Conservation (phyloP, 2,888 invertebrate genomes). For the Caenorhabditis panamensis region DNA sequence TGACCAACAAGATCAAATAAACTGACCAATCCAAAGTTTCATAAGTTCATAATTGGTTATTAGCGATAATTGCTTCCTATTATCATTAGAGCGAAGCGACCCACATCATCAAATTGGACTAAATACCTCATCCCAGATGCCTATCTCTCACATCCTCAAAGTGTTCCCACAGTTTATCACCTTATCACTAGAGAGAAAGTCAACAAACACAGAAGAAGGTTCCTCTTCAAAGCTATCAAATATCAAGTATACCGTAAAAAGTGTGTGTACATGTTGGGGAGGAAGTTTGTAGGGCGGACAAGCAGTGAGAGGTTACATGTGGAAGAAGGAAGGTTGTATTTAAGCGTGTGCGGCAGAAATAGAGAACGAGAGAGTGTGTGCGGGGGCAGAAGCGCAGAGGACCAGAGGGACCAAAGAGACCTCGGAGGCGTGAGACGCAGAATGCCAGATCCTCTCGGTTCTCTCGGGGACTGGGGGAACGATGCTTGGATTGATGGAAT, state of each 20-base stretch:
- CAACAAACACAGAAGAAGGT: no score
- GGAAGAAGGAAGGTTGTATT: constrained; percentile 1
- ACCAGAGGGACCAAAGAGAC: background rate
- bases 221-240: no score
- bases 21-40: no score
- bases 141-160: background rate
- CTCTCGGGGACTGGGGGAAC: background rate
- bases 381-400: constrained; percentile 12
- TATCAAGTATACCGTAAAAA: no score
- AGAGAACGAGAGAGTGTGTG: background rate
- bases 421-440: constrained; percentile 1
- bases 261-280: no score
- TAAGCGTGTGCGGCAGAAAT: background rate
- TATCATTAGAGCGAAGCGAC: no score
- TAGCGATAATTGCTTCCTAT: no score
- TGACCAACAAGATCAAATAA: no score
- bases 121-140: no score
- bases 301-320: background rate
- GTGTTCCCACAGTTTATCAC: background rate
- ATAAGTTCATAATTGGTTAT: no score
- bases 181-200: background rate
- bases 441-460: background rate
- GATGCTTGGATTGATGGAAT: background rate
- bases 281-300: background rate
- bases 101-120: no score